Conservation (phyloP, 2,888 invertebrate species). For the Laspeyria flexula region DNA sequence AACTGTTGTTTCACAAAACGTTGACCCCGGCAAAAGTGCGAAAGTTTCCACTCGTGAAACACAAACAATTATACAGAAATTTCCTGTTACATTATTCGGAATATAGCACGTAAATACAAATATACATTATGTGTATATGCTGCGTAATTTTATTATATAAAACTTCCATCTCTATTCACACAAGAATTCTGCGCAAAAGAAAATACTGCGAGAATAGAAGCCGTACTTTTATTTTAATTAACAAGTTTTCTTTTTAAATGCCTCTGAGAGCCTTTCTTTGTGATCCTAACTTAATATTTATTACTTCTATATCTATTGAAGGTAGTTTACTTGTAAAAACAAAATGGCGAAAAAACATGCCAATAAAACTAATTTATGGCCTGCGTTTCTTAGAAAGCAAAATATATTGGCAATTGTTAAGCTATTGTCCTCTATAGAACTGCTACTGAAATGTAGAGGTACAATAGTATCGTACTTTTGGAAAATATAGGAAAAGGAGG, state of each 20-base stretch:
- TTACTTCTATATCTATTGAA: background rate
- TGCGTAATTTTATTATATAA: background rate
- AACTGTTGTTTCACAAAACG: constrained; percentile 14
- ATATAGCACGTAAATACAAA: no score
- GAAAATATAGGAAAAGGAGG: no score
- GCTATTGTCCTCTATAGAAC: constrained; percentile 14
- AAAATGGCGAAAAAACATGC: constrained; percentile 22
- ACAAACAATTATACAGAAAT: background rate
- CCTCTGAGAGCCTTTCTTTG: background rate
- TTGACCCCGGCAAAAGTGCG: constrained; percentile 24
- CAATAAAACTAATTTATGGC: constrained; percentile 33
- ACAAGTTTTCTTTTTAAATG: background rate
- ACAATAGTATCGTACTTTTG: no score
- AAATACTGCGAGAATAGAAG: background rate
- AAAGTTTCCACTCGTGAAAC: constrained; percentile 11
- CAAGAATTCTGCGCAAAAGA: background rate
- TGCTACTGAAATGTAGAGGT: background rate
- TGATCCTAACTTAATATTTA: constrained; percentile 1
- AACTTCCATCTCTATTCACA: background rate
- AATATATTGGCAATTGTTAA: constrained; percentile 31
- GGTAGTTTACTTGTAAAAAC: constrained; percentile 4
- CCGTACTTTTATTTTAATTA: background rate
- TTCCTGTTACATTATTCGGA: background rate
- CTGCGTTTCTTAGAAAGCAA: constrained; percentile 24
- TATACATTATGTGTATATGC: background rate